These are phyloP conservation scores for Dicerorhinus sumatrensis DNA, from an alignment of 2,113 vertebrate genomes.

Conservation along the genomic window DNA sequence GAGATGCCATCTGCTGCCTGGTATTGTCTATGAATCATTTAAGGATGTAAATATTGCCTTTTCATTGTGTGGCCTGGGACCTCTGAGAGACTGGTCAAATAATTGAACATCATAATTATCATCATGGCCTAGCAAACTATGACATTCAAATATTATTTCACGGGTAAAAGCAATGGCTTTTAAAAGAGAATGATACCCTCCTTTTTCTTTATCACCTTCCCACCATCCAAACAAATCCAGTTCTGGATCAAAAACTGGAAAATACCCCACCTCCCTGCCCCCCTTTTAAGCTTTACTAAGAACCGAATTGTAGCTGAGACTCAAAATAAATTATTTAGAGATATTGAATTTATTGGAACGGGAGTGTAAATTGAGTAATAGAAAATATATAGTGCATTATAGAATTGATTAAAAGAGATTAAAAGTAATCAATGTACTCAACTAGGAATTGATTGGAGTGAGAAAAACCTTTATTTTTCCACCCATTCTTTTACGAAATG, in stretches of 20 bases:
- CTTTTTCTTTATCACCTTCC: background rate
- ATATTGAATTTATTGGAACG: background rate
- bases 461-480: background rate
- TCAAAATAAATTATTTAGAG: background rate
- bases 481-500: background rate
- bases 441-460: background rate
- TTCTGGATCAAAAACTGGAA: background rate
- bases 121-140: background rate
- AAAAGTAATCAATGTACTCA: background rate
- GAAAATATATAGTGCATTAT: background rate
- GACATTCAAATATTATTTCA: background rate
- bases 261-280: no score
- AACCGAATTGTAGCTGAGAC: background rate
- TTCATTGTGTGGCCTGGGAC: background rate
- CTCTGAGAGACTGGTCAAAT: background rate
- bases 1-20: slow-evolving; percentile 5
- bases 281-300: background rate
- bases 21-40: background rate
- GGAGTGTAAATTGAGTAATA: background rate
- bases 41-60: background rate
- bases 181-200: background rate
- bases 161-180: background rate
- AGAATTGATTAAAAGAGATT: background rate
- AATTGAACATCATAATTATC: background rate
- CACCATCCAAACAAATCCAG: background rate